phyloP scores from a whole-genome alignment of 2,113 vertebrate genomes.

The Ictidomys tridecemlineatus region DNA sequence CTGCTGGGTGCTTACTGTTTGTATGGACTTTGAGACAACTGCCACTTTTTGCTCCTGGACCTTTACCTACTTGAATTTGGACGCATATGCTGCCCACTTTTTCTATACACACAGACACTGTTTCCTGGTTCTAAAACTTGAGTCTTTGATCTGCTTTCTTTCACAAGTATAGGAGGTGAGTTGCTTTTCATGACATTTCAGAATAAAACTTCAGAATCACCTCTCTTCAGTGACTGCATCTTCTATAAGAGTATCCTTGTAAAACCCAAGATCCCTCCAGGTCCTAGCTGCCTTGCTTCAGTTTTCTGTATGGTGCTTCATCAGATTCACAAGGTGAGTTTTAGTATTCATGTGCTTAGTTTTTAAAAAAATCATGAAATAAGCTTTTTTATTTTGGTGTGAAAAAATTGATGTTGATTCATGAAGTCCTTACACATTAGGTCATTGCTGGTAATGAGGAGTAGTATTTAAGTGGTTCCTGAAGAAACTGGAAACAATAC shows the following conservation, averaged over 20 bases:
- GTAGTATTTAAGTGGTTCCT: not conserved
- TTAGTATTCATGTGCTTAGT: not conserved
- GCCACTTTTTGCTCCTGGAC: not conserved
- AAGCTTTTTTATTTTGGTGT: not conserved
- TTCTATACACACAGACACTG: not conserved
- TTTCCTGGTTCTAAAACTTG: not conserved
- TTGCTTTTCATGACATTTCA: not conserved
- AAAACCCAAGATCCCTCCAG: not conserved
- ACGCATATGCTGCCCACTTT: not conserved
- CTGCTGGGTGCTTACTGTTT: not conserved
- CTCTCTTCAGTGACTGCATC: not conserved
- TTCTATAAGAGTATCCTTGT: not conserved
- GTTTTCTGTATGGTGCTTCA: not conserved
- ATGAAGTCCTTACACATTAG: not conserved
- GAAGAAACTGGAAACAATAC: not conserved
- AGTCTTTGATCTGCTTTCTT: not conserved
- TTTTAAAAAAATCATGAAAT: slow-evolving; percentile 11
- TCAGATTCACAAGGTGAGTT: not conserved
- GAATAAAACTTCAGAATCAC: not conserved
- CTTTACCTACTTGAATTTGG: not conserved
- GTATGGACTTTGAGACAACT: not conserved
- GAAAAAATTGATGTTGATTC: not conserved
- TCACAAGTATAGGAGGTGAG: not conserved
- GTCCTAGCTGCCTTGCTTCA: not conserved
- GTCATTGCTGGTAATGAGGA: not conserved